Evolutionary conservation across 2,113 vertebrate species (phyloP), one percentile per base, ranked within the genome.

Genomic region (Cryptoleucopteryx plumbea): DNA sequence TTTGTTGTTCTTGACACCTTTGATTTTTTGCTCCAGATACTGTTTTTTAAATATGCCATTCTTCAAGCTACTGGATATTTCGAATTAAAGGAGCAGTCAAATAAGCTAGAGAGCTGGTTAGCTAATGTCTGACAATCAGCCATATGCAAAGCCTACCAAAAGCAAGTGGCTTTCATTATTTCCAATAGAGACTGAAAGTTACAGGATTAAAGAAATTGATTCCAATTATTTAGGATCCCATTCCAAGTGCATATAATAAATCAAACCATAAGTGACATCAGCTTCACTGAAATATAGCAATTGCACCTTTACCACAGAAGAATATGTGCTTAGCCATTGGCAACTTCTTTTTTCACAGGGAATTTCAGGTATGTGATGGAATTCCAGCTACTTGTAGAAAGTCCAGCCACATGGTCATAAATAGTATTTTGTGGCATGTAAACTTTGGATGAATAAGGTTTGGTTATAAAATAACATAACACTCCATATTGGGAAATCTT

Each of bases 391-490:
- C 97, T 97, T 96, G 85, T 91, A 80, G 79, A 96, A 96, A 96
- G 85, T 66, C 91, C 96, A 92, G 95, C 79, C 96, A 95, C 88
- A 90, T 72, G 85, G 93, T 97, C 94, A 97, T 98, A 98, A 98
- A 97, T 87, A 97, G 94, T 92, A 94, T 97, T 98, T 97, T 98
- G 95, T 94, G 88, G 96, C n/a, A 52, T 96, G 96, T 97, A 98
- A 98, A 97, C 84, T 97, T 97, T 45, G 86, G 96, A 95, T 97
- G 96, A 97, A 94, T 98, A 98, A 97, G 95, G 95, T 96, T 98
- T 97, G 94, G 92, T 98, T 98, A 98, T 98, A 98, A 98, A 98
- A 98, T 95, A 98, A 96, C 94, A 95, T 95, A 97, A 97, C 95
- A 95, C 96, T 98, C 93, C 90, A 96, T 97, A 97, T 94, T 97